Conservation (phyloP, 2,888 invertebrate genomes). For the Morinoia aosen region DNA sequence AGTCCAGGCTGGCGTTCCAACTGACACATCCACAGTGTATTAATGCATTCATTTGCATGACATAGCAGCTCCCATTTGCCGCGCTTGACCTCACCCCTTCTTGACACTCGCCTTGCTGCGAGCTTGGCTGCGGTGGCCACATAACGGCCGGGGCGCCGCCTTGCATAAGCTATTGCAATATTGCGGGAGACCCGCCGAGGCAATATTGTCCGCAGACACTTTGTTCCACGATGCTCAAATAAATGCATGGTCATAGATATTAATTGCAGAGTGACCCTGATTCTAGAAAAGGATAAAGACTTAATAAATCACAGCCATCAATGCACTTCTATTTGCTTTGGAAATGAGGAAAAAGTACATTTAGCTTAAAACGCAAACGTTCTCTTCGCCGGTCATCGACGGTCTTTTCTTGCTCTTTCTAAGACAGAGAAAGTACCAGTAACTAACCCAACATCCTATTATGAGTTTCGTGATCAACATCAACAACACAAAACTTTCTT, state of each 20-base stretch:
- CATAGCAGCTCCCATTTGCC: background rate
- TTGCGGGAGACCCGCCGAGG: background rate
- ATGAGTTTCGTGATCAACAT: too few species aligned
- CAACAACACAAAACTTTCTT: too few species aligned
- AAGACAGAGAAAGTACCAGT: too few species aligned
- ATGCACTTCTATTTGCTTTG: background rate
- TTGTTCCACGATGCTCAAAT: background rate
- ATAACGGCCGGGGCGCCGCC: background rate
- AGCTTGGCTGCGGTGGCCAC: background rate
- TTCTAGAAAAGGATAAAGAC: background rate
- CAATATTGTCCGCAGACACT: background rate
- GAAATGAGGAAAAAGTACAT: too few species aligned
- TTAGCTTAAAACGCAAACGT: too few species aligned
- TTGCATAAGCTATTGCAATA: slow-evolving; percentile 17
- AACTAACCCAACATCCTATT: too few species aligned
- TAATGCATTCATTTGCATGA: background rate
- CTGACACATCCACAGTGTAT: background rate
- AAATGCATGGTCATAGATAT: background rate
- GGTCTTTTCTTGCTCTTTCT: too few species aligned
- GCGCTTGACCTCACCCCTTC: background rate
- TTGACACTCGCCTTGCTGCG: too few species aligned
- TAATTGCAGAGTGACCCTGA: background rate
- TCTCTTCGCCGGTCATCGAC: too few species aligned
- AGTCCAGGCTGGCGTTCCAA: background rate
- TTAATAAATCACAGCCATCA: background rate